These are phyloP conservation scores for Hydrophis major DNA, from an alignment of 2,797 vertebrate species.

Conservation along the genomic window DNA sequence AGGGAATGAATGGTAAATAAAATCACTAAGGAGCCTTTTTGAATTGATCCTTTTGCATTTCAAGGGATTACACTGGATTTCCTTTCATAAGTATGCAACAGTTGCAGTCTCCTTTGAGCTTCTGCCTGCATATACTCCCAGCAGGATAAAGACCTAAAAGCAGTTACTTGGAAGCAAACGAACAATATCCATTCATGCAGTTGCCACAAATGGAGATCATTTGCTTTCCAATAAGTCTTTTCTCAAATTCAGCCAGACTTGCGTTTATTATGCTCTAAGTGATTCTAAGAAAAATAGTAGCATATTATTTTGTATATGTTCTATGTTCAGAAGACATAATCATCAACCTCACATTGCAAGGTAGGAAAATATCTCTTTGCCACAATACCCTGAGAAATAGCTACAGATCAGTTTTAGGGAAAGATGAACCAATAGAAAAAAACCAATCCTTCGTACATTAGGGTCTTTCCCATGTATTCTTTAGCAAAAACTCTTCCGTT, in stretches of 20 bases:
- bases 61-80: not conserved
- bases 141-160: not conserved
- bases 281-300: not conserved
- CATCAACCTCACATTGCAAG: not conserved
- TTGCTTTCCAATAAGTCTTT: not conserved
- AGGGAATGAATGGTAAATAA: not conserved
- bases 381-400: not conserved
- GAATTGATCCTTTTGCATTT: not conserved
- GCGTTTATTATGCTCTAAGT: not conserved
- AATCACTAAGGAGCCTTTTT: not conserved
- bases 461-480: not conserved
- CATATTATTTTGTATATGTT: not conserved
- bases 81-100: not conserved
- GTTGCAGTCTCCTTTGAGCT: not conserved
- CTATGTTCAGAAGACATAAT: not conserved
- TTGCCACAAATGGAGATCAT: not conserved
- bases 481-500: not conserved
- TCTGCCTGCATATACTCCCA: not conserved
- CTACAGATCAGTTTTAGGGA: not conserved
- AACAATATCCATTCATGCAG: not conserved
- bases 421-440: not conserved
- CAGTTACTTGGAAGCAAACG: not conserved
- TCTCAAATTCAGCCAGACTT: not conserved
- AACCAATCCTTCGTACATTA: not conserved
- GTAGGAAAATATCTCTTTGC: not conserved